Evolutionary conservation across 2,888 invertebrate genomes (phyloP), one percentile per base, ranked within the genome.

Genomic region (Harpagoxenus sublaevis): DNA sequence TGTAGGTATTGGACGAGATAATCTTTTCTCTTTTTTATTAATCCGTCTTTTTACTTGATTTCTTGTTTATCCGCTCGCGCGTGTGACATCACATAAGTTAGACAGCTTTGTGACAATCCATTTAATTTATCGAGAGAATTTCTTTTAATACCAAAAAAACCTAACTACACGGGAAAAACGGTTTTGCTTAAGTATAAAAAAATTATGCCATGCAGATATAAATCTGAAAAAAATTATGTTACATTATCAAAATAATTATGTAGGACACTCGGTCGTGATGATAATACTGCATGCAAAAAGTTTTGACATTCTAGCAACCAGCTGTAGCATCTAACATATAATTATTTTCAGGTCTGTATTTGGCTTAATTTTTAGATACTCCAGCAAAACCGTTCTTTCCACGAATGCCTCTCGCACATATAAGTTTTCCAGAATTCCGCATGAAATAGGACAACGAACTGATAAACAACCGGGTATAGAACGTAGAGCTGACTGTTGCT

Each of bases 371-470:
- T 6, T 51, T 18, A 18, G 12, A 45, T 12, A 45, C 45, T 45
- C 45, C 12, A 45, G 51, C 51, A 6, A 18, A 51, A 18, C 51
- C 18, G 18, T 42, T 42, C 35, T 35, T 42, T 42, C 4, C 3
- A 10, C 15, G 10, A n/a, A 60, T 23, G 18, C 12, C 35, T 15
- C 39, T 60, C 45, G 8, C 1, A 15, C n/a, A n/a, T n/a, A n/a
- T n/a, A n/a, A n/a, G 28, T 65, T 78, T 85, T 53, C 45, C 45
- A 51, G 86, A 84, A 85, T 84, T 45, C 68, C 48, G 66, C 51
- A 4, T 31, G 60, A 85, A 89, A 92, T 88, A 92, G 91, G 91
- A 92, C 87, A 90, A 85, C 74, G 70, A 39, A 85, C 79, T 86
- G 92, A 92, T 92, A 91, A 92, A 82, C 70, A 71, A 89, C 89